Base-by-base conservation (phyloP, 2,888 invertebrate species). In the Thymelicus lineola region DNA sequence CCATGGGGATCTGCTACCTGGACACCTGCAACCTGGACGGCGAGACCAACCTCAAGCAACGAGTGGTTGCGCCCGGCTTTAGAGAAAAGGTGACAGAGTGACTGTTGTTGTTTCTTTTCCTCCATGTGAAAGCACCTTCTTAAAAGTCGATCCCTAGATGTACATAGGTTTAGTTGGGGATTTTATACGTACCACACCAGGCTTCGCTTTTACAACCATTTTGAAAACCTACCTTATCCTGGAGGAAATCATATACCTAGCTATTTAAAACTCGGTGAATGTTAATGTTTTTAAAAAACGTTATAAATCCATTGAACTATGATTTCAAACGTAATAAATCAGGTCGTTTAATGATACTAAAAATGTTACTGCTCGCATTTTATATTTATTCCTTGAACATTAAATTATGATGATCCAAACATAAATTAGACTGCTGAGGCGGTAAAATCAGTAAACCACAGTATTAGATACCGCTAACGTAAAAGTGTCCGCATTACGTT, bases 11-110 rank as follows among this genome's bases (percentile, higher is more conserved):
- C 71, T 98, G 98, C 85, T 98, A 98, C 90, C 96, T 99, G 76
- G 99, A 99, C 90, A 99, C 99, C 0, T 98, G 98, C 84, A 99
- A 99, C 91, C 94, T 99, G 82, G 99, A 99, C 84, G 99, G 99
- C 10, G 99, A 99, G 91, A 97, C 98, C 59, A 99, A 99, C 91
- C 94, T 99, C 73, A 99, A 99, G 87, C 98, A 98, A 85, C 95
- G 99, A 77, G 96, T 97, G 85, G 97, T 98, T 59, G 96, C 96
- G n/a, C 89, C 96, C 48, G 97, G 97, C 14, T 96, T 97, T 82
- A 93, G 94, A 72, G 96, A 97, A 75, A 95, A 96, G 95, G 96
- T 96, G 6, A 9, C 38, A 7, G 38, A 38, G 9, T 38, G 38
- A 7, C 38, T 38, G 6, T 9, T 7, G 9, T 7, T 1, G 38